phyloP scores from a whole-genome alignment of 2,113 vertebrate species.

The Odocoileus hemionus region DNA sequence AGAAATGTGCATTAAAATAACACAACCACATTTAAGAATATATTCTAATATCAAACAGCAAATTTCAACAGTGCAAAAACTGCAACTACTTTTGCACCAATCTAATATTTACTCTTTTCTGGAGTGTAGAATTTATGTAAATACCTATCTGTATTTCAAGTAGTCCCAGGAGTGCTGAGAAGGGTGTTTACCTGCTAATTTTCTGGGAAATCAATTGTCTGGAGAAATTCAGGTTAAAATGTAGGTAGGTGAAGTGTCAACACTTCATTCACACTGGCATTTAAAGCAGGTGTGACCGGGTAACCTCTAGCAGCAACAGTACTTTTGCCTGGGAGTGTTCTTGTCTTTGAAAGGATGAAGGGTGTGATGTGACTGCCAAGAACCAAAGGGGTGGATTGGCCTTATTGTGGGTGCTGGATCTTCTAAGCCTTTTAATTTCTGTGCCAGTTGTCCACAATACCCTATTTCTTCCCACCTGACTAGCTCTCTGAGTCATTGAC shows the following conservation, averaged over 20 bases:
- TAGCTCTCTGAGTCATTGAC: not conserved
- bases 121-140: not conserved
- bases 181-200: not conserved
- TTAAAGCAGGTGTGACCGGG: not conserved
- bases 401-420: not conserved
- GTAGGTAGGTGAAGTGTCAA: not conserved
- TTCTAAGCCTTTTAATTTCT: not conserved
- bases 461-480: not conserved
- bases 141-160: not conserved
- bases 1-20: not conserved
- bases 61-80: not conserved
- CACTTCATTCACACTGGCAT: not conserved
- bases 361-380: not conserved
- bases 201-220: constrained; percentile 31
- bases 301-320: not conserved
- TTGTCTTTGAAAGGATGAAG: not conserved
- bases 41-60: not conserved
- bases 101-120: not conserved
- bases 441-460: not conserved
- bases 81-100: not conserved
- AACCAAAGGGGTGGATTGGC: not conserved
- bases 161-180: not conserved
- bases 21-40: not conserved
- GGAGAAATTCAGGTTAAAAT: not conserved
- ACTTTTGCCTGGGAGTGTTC: not conserved